Conservation (phyloP, 37 sponge, comb jelly and placozoan genomes). For the Spongilla lacustris region DNA sequence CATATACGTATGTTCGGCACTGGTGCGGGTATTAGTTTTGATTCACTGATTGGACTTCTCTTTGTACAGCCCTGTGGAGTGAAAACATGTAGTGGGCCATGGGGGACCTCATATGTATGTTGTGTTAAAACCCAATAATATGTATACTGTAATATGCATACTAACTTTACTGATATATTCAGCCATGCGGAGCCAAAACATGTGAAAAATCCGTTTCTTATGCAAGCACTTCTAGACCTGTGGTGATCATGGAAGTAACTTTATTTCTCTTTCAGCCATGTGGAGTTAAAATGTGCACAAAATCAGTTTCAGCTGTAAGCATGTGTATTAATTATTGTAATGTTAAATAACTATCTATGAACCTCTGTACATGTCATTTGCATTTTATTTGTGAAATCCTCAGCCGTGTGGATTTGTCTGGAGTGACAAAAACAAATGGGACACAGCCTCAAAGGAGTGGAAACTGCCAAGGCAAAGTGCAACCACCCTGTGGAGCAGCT, state of each 20-base stretch:
- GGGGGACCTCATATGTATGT: too few species aligned
- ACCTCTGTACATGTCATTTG: neutral
- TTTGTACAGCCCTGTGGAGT: neutral
- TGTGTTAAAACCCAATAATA: too few species aligned
- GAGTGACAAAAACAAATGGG: neutral
- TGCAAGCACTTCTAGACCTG: neutral
- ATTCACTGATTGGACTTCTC: neutral
- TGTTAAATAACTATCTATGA: too few species aligned
- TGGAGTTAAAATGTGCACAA: neutral
- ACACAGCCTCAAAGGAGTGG: neutral
- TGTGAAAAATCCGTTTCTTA: neutral
- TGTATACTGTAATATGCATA: too few species aligned
- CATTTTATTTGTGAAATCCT: neutral
- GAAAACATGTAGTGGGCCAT: neutral
- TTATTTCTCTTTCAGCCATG: too few species aligned
- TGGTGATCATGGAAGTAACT: neutral
- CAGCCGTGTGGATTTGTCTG: neutral
- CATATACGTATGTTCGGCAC: neutral
- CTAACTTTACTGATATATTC: neutral
- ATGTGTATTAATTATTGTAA: neutral
- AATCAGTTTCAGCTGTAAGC: neutral
- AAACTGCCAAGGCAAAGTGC: neutral
- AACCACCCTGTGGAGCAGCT: neutral
- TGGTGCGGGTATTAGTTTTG: neutral
- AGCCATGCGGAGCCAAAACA: neutral